These are phyloP conservation scores for Tarsius wallacei DNA, from an alignment of 2,797 vertebrate genomes.

Conservation along the genomic window DNA sequence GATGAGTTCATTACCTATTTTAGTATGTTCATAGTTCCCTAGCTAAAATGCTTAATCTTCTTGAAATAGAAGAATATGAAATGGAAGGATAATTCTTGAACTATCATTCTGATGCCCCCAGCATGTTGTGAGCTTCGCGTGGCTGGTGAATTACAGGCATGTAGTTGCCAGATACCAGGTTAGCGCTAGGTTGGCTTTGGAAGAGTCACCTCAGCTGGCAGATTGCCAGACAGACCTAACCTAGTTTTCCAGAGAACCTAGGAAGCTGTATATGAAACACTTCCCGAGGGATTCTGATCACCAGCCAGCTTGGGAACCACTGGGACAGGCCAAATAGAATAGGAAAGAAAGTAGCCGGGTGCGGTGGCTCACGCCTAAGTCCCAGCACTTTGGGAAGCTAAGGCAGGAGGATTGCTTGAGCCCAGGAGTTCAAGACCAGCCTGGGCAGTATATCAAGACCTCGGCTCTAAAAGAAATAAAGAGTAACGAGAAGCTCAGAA, in stretches of 20 bases:
- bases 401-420: too few species aligned
- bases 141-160: not conserved
- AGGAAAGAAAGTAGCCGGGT: not conserved
- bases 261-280: not conserved
- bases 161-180: not conserved
- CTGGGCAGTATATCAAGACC: too few species aligned
- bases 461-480: not conserved
- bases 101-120: not conserved
- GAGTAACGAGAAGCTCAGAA: not conserved
- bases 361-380: too few species aligned
- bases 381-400: too few species aligned
- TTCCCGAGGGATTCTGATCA: not conserved
- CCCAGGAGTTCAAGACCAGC: too few species aligned
- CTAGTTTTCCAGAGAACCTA: not conserved
- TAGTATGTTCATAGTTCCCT: not conserved
- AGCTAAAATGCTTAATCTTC: not conserved
- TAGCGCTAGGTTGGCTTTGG: not conserved
- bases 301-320: not conserved
- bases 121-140: not conserved
- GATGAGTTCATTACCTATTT: not conserved
- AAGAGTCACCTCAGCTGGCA: rapidly evolving
- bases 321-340: not conserved
- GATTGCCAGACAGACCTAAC: not conserved
- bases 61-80: not conserved
- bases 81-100: not conserved